Base-by-base conservation (phyloP, 2,888 invertebrate genomes). In the Prosapia bicincta region DNA sequence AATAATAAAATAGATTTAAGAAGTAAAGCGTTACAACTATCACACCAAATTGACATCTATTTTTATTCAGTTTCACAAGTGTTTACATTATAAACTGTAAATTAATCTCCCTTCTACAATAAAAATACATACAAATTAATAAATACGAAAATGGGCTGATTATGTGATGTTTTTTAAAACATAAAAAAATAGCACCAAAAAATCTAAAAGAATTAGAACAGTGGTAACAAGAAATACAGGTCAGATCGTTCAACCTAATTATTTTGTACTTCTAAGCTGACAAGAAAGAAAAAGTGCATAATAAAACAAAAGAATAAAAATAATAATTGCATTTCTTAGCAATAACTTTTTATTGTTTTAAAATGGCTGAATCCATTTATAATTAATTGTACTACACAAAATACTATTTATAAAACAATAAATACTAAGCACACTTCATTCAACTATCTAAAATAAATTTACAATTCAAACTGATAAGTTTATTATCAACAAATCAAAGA, bases 391-490 rank as follows among this genome's bases (percentile, higher is more conserved):
- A 54, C 54, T 54, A 54, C 54, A 54, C 54, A 54, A 73, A 54
- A 73, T 73, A 73, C 73, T 73, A 68, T 73, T 43, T 73, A 73
- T 72, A 73, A 71, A 68, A 73, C 26, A 73, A 73, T 73, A 73
- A 73, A 73, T 73, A 73, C 73, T 73, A 73, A 26, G 38, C 67
- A 73, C 73, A 43, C 68, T 54, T n/a, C 20, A 54, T 20, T 54
- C 54, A 38, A 38, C 15, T n/a, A 3, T 54, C 20, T 54, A 54
- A 54, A 54, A 20, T 54, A 54, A 54, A 54, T 54, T 54, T 54
- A 54, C 54, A 54, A 54, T 54, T 38, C n/a, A 28, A 13, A 38
- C 15, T 54, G 54, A 54, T 54, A 54, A 54, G 6, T 20, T 20
- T 20, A 54, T 54, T 20, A 38, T 38, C 28, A 28, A n/a, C n/a